Percentiles rank a stretch among this genome's conserved stretches.
phyloP scores from a whole-genome alignment of 2,113 vertebrate genomes.

The Perognathus longimembris region DNA sequence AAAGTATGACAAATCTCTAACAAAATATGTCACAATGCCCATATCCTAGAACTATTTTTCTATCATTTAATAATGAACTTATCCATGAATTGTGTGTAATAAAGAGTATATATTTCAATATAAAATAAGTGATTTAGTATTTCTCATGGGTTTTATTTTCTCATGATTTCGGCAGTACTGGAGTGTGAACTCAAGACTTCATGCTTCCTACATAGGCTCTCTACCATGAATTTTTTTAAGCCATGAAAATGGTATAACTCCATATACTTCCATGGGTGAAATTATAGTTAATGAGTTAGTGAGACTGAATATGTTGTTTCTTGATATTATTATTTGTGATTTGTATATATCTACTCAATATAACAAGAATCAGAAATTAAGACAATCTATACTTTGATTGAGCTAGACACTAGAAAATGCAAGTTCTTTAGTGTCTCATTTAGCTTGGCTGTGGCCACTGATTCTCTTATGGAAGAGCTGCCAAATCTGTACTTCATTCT shows the following conservation, averaged over 20 bases:
- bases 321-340: constrained; percentile 70
- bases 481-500: constrained; percentile 61
- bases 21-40: background rate
- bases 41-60: background rate
- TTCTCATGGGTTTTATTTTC: background rate
- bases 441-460: constrained; percentile 45
- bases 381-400: constrained; percentile 56
- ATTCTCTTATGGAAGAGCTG: constrained; percentile 51
- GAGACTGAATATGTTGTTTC: constrained; percentile 72
- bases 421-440: constrained; percentile 42
- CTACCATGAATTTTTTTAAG: constrained; percentile 57
- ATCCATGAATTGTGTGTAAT: constrained; percentile 33
- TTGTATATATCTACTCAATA: constrained; percentile 36
- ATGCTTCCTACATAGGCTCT: too few species aligned
- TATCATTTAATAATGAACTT: constrained; percentile 30
- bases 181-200: too few species aligned
- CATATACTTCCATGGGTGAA: background rate
- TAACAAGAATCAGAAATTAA: constrained; percentile 45
- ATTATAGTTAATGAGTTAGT: constrained; percentile 49
- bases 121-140: constrained; percentile 42
- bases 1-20: background rate
- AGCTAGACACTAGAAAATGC: constrained; percentile 61
- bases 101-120: constrained; percentile 54
- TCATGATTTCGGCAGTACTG: too few species aligned
- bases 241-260: constrained; percentile 39